phyloP scores from a whole-genome alignment of 2,797 vertebrate species.

The Catharus ustulatus region DNA sequence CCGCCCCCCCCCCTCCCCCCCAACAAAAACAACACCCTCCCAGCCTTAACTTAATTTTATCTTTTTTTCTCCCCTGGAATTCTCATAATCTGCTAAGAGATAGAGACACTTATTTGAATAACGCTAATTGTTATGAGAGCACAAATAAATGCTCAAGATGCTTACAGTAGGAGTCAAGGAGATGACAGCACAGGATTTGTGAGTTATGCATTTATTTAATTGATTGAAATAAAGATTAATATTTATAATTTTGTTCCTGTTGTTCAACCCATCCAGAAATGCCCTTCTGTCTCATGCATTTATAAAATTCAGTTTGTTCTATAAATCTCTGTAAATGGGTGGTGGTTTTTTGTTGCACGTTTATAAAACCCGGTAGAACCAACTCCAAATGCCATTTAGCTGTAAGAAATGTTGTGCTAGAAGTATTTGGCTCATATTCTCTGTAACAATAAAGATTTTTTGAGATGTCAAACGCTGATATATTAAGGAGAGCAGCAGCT shows the following conservation, averaged over 20 bases:
- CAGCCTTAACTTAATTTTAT: neutral
- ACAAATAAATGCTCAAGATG: neutral
- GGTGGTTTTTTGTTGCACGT: neutral
- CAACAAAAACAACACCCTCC: neutral
- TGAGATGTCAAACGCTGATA: neutral
- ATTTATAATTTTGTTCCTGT: neutral
- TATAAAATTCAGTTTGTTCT: neutral
- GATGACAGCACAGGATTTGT: neutral
- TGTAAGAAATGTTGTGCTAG: neutral
- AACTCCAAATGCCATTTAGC: neutral
- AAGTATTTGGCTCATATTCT: neutral
- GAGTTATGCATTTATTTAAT: neutral
- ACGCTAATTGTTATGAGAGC: neutral
- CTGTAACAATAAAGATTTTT: neutral
- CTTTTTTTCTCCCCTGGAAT: fast-evolving
- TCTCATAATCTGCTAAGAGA: neutral
- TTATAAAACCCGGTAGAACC: neutral
- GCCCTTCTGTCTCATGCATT: neutral
- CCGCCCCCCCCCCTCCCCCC: too few species aligned
- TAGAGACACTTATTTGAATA: neutral
- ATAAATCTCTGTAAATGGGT: neutral
- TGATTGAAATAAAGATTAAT: neutral
- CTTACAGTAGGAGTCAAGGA: neutral
- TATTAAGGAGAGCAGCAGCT: neutral
- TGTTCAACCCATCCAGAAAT: neutral